These are phyloP conservation scores for Herminia tarsipennalis DNA, from an alignment of 2,888 invertebrate species.

Conservation along the genomic window DNA sequence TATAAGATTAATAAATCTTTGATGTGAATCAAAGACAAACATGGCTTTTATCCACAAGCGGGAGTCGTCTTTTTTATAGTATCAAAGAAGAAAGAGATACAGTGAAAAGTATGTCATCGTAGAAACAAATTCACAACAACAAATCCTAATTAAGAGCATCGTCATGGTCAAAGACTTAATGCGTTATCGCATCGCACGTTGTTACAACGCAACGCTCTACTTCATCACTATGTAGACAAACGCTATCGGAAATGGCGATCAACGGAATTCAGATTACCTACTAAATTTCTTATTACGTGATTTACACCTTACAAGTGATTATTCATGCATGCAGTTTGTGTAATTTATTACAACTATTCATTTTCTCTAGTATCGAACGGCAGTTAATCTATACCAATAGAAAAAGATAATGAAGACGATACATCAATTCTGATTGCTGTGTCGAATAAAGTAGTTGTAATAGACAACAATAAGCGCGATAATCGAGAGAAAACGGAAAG, in stretches of 20 bases:
- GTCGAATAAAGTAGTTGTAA: too few relatives aligned
- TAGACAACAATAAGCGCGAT: too few relatives aligned
- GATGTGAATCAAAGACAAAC: too few relatives aligned
- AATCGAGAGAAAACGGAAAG: too few relatives aligned
- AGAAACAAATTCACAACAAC: conserved; percentile 21
- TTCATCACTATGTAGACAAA: conserved; percentile 23
- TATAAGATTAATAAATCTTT: too few relatives aligned
- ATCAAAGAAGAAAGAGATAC: not conserved
- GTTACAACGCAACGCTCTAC: conserved; percentile 52
- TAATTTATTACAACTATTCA: too few relatives aligned
- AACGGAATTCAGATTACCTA: conserved; percentile 8
- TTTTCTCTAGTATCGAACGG: too few relatives aligned
- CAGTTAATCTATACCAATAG: too few relatives aligned
- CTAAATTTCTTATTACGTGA: conserved; percentile 1
- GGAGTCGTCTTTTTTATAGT: too few relatives aligned
- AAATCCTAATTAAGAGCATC: conserved; percentile 45
- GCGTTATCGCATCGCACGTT: conserved; percentile 36
- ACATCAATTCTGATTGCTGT: too few relatives aligned
- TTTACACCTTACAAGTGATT: not conserved
- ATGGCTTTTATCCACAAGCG: too few relatives aligned
- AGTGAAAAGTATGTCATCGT: not conserved
- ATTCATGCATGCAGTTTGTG: not conserved
- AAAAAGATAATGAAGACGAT: too few relatives aligned
- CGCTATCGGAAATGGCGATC: conserved; percentile 10
- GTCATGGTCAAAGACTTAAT: conserved; percentile 54